Base-by-base conservation (phyloP, 1,140 invertebrate species). In the Pollicipes pollicipes region DNA sequence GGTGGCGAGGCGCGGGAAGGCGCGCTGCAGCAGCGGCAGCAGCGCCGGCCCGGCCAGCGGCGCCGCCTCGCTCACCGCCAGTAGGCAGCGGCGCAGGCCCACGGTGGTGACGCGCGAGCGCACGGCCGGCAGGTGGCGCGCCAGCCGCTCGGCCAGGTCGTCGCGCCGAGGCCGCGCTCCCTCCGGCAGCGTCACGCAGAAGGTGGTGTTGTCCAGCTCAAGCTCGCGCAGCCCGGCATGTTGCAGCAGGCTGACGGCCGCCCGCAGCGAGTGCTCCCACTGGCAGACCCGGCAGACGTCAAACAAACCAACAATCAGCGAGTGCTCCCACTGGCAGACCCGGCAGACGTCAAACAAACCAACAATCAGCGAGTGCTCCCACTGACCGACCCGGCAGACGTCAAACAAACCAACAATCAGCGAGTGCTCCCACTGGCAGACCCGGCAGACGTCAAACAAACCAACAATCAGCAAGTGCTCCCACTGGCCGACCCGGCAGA, bases 241-340 rank as follows among this genome's bases (percentile, higher is more conserved):
- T 1, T 71, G 70, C 58, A 75, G 71, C 68, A 75, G 74, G 37
- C 71, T 67, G 3, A 71, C 69, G 16, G 74, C 68, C n/a, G 73
- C 75, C 68, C 67, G 66, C 3, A 75, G 69, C 30, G 75, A 75
- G 30, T 73, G 69, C 66, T 75, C 73, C 70, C 72, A 74, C 75
- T 75, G 74, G 0, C 58, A 58, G 30, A 30, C 24, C 24, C 3
- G 29, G n/a, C 69, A 24, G 28, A 30, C 30, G 69, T 30, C 35
- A 45, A 6, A 45, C 28, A 35, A 8, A 35, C 17, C 3, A 58
- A 58, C 8, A 58, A 21, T 21, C 45, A 24, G 2, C 13, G 13
- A 58, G 2, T 3, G 45, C 35, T 6, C 6, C 35, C 24, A 21
- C 45, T 3, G 45, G 45, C 13, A 58, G 10, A 58, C 45, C 13